Evolutionary conservation across 2,797 vertebrate species (phyloP).

Genomic region (Threskiornis aethiopicus): DNA sequence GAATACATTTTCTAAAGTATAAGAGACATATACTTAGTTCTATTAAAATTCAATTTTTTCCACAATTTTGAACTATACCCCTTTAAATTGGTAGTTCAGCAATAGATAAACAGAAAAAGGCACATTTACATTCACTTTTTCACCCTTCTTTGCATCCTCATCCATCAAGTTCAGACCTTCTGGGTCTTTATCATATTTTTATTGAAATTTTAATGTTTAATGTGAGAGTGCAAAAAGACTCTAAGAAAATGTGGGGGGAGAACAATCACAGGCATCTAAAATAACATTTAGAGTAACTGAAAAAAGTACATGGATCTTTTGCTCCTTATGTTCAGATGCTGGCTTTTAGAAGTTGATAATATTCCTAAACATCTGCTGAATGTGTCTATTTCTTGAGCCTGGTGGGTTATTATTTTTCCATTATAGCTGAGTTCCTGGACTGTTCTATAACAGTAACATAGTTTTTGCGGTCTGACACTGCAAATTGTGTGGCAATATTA

Average conservation of each 20-base stretch:
- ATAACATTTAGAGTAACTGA: not conserved
- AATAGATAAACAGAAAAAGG: not conserved
- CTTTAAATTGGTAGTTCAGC: not conserved
- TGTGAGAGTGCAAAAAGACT: not conserved
- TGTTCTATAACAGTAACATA: not conserved
- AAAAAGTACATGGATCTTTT: not conserved
- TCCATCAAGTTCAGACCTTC: not conserved
- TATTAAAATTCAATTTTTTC: not conserved
- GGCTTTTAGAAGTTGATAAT: not conserved
- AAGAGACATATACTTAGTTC: not conserved
- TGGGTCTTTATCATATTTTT: not conserved
- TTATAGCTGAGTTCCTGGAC: not conserved
- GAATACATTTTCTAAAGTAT: not conserved
- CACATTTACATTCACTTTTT: not conserved
- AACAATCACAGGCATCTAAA: not conserved
- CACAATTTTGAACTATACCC: not conserved
- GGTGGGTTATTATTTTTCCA: not conserved
- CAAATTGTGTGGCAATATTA: not conserved
- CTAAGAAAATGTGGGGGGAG: not conserved
- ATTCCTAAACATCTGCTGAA: constrained; percentile 2
- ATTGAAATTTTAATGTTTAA: not conserved
- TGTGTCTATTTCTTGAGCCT: not conserved
- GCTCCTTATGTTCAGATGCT: not conserved
- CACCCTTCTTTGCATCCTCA: not conserved
- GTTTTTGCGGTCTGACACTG: not conserved